A percentile compares a stretch with the other conserved stretches of the same genome.
These are phyloP conservation scores for Chlamydotis undulata DNA, from an alignment of 2,113 vertebrate genomes.

Conservation along the genomic window DNA sequence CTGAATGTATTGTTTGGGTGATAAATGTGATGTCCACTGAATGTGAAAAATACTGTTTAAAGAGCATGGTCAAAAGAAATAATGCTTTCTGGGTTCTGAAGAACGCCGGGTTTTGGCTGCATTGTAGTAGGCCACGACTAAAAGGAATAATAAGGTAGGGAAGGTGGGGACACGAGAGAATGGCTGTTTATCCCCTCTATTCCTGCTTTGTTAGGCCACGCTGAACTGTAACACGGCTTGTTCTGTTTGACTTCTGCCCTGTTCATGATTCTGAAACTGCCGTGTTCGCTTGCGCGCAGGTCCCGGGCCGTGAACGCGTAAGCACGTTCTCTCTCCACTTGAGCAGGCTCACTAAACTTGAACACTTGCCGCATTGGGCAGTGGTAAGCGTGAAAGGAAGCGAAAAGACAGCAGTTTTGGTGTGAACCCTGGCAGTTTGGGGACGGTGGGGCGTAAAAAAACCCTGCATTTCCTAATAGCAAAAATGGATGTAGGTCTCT, in stretches of 20 bases:
- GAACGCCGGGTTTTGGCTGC: background rate
- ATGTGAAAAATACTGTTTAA: background rate
- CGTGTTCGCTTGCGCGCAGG: background rate
- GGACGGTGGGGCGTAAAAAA: background rate
- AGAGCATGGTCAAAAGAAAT: background rate
- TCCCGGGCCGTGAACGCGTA: background rate
- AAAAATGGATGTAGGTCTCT: background rate
- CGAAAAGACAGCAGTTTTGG: background rate
- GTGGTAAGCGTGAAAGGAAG: background rate
- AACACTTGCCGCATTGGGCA: background rate
- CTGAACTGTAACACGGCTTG: background rate
- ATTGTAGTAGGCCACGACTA: background rate
- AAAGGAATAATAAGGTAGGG: background rate
- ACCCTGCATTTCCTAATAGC: background rate
- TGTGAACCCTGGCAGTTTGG: fast-evolving
- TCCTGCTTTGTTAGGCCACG: background rate
- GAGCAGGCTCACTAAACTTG: background rate
- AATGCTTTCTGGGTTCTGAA: background rate
- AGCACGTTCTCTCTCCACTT: background rate
- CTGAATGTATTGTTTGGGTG: background rate
- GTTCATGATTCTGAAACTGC: background rate
- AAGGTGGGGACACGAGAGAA: background rate
- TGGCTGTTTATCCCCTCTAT: background rate
- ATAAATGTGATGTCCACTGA: background rate
- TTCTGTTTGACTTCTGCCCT: background rate